Conservation (phyloP, 1,140 invertebrate genomes). For the Lethrus apterus region DNA sequence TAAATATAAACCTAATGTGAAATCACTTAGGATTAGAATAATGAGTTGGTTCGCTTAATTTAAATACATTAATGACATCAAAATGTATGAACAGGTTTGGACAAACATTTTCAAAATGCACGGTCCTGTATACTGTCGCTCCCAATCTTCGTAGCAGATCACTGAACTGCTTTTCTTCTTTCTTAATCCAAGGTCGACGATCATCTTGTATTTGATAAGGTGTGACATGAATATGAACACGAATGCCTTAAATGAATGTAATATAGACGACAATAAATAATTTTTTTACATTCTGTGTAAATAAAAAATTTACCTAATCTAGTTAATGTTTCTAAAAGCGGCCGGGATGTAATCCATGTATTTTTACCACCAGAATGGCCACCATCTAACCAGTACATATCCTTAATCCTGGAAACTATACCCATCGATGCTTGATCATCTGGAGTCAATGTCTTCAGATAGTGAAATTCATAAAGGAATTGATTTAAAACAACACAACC, state of each 20-base stretch:
- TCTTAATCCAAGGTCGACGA: conserved; percentile 69
- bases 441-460: conserved; percentile 57
- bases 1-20: no score
- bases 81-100: conserved; percentile 63
- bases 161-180: conserved; percentile 71
- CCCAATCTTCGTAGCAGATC: conserved; percentile 56
- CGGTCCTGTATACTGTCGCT: conserved; percentile 50
- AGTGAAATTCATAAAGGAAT: conserved; percentile 75
- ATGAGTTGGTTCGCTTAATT: background rate
- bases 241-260: conserved; percentile 46
- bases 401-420: conserved; percentile 54
- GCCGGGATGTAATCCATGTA: conserved; percentile 74
- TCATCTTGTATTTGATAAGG: conserved; percentile 76
- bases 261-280: no score
- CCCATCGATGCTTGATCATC: conserved; percentile 46
- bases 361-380: conserved; percentile 76
- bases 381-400: conserved; percentile 83
- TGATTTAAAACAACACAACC: conserved; percentile 88
- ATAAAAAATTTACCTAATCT: conserved; percentile 48
- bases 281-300: no score
- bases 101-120: conserved; percentile 59
- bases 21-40: no score
- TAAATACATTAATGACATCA: conserved; percentile 54
- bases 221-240: conserved; percentile 69
- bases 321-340: conserved; percentile 61